These are phyloP conservation scores for Mesocentrotus franciscanus DNA, from an alignment of 53 echinoderm and acorn worm species.

Conservation along the genomic window DNA sequence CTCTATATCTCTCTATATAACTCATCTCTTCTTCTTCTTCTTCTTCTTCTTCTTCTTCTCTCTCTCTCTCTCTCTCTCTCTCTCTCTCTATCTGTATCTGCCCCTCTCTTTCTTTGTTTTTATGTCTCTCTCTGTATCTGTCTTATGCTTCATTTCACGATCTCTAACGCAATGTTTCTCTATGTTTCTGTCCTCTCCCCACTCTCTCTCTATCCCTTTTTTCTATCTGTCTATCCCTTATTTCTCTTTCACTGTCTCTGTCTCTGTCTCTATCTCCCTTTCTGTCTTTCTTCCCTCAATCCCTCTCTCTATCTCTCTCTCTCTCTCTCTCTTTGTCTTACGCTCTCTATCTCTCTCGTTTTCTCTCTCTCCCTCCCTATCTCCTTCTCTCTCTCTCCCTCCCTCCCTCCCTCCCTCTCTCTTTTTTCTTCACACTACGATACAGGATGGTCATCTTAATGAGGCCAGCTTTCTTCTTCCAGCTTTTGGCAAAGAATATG, in stretches of 20 bases:
- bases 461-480: conserved; percentile 84
- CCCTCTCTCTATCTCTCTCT: background rate
- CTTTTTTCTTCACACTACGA: background rate
- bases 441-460: conserved; percentile 85
- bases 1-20: background rate
- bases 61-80: too few relatives aligned
- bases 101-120: background rate
- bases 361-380: background rate
- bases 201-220: background rate
- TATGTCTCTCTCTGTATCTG: too few relatives aligned
- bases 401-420: background rate
- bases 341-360: too few relatives aligned
- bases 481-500: conserved; percentile 77
- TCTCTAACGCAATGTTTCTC: too few relatives aligned
- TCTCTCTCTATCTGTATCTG: too few relatives aligned
- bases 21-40: too few relatives aligned
- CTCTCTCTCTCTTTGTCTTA: background rate
- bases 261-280: background rate
- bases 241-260: background rate
- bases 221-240: background rate
- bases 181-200: background rate
- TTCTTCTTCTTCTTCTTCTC: too few relatives aligned
- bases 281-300: background rate
- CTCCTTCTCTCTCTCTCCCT: background rate
- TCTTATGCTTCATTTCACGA: too few relatives aligned